Conservation (phyloP, 2,888 invertebrate genomes). For the Hypsopygia costalis region DNA sequence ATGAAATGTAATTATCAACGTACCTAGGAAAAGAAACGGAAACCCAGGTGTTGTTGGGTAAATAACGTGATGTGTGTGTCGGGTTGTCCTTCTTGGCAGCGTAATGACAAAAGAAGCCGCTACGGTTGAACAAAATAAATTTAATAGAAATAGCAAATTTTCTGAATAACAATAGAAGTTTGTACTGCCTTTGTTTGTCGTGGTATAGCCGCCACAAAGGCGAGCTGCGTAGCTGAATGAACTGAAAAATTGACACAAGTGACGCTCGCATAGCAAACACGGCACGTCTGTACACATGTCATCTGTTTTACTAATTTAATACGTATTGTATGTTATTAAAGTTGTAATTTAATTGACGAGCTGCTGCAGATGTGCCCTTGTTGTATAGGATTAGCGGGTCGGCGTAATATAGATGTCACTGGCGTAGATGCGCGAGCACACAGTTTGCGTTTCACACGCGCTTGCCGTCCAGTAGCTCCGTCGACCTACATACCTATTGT, state of each 20-base stretch:
- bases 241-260: conserved; percentile 63
- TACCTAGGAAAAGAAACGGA: too few relatives aligned
- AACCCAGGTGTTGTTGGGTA: not conserved
- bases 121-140: not conserved
- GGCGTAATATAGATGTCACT: conserved; percentile 60
- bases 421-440: conserved; percentile 21
- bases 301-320: conserved; percentile 23
- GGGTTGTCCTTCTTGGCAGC: not conserved
- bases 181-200: conserved; percentile 9
- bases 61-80: not conserved
- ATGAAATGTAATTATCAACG: too few relatives aligned
- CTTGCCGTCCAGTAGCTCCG: conserved; percentile 15
- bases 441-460: conserved; percentile 72
- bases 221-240: not conserved
- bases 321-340: conserved; percentile 29
- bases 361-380: conserved; percentile 10
- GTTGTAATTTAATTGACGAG: conserved; percentile 33
- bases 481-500: conserved; percentile 42
- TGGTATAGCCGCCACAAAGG: conserved; percentile 9
- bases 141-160: conserved; percentile 19
- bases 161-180: conserved; percentile 22
- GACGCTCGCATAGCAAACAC: conserved; percentile 43
- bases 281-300: conserved; percentile 20
- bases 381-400: not conserved
- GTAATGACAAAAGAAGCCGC: conserved; percentile 1